phyloP scores from a whole-genome alignment of 2,888 invertebrate species.

The Sipha maydis region DNA sequence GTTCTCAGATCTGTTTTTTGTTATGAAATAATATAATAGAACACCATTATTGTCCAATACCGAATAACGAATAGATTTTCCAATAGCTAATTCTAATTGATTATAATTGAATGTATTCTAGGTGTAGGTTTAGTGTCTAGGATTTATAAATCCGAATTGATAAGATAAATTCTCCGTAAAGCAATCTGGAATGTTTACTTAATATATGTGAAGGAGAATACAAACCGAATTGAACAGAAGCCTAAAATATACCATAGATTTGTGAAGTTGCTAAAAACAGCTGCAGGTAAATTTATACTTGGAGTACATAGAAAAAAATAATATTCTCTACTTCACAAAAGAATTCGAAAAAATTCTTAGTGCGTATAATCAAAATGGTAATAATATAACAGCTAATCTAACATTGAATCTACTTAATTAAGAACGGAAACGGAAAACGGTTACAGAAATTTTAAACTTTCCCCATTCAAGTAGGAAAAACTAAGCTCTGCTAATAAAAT shows the following conservation, averaged over 20 bases:
- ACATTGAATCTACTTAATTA: background rate
- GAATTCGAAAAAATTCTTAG: slow-evolving; percentile 5
- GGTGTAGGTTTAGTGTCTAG: background rate
- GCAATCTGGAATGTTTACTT: background rate
- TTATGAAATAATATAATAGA: slow-evolving; percentile 1
- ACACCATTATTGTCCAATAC: background rate
- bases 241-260: slow-evolving; percentile 5
- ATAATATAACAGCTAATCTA: background rate
- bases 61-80: slow-evolving; percentile 4
- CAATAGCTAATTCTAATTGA: background rate
- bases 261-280: slow-evolving; percentile 30
- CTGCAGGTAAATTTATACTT: slow-evolving; percentile 42
- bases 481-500: background rate
- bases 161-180: background rate
- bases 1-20: background rate
- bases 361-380: background rate
- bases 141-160: background rate
- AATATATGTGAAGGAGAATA: background rate
- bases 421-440: background rate
- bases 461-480: slow-evolving; percentile 8
- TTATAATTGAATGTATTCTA: too few relatives aligned
- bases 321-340: slow-evolving; percentile 7
- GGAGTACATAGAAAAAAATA: slow-evolving; percentile 6
- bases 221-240: slow-evolving; percentile 5
- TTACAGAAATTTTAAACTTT: slow-evolving; percentile 2